Conservation (phyloP, 2,113 vertebrate species). For the Pimephales promelas region DNA sequence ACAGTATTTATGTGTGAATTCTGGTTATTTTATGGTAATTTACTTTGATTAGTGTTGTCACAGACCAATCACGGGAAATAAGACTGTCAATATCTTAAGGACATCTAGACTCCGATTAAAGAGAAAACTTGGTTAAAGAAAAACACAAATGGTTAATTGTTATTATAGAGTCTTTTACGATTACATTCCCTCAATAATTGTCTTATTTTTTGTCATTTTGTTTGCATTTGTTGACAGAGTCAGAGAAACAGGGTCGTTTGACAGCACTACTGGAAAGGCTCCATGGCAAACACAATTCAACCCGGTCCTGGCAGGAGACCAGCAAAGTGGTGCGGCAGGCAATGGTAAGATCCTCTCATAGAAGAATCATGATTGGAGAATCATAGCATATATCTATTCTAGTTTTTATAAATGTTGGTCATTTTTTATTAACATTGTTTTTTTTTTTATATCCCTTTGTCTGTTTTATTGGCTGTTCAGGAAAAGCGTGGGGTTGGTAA, state of each 20-base stretch:
- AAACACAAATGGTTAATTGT: not conserved
- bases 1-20: too few species aligned
- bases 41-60: too few species aligned
- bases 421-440: not conserved
- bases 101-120: not conserved
- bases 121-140: not conserved
- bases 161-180: not conserved
- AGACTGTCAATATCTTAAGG: too few species aligned
- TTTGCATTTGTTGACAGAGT: constrained; percentile 64
- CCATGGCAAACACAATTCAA: constrained; percentile 91
- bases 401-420: not conserved
- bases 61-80: too few species aligned
- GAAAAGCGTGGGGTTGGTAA: constrained; percentile 92
- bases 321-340: constrained; percentile 94
- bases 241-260: constrained; percentile 83
- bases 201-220: not conserved
- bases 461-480: constrained; percentile 68
- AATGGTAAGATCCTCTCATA: constrained; percentile 82
- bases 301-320: constrained; percentile 95
- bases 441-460: not conserved
- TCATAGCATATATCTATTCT: not conserved
- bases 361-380: too few species aligned
- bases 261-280: constrained; percentile 89
- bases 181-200: not conserved
- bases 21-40: too few species aligned